Evolutionary conservation across 92 coral and sea anemone species (phyloP), one percentile per base, ranked within the genome.

Genomic region (Pocillopora grandis): DNA sequence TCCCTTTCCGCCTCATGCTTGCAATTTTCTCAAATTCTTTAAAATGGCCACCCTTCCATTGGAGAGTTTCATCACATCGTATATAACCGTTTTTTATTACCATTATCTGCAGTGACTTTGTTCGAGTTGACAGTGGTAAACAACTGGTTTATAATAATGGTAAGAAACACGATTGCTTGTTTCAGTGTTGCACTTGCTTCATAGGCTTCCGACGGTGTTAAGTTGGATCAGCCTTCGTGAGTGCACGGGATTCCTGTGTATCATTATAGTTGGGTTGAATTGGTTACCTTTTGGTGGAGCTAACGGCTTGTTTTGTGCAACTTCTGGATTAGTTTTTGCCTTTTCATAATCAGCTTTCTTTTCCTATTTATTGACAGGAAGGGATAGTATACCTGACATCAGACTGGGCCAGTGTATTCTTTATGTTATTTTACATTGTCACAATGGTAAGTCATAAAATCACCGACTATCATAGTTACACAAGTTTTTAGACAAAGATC

Each of bases 131-230:
- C 99, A 31, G 99, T 97, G 5, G 93, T 97, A 42, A 97, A 97
- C 86, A 97, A 97, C 93, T 97, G 98, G 99, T 93, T 94, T 52
- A 92, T 97, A 63, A 97, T 97, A 20, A 97, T 97, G 99, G 99
- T 97, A 79, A 89, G 97, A 59, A 9, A 57, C 70, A 33, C 9
- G 10, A 55, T 10, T 35, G 10, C 21, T 35, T 49, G 71, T 72
- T 82, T 48, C 55, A 35, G 19, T 49, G 1, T 81, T 36, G 1
- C 35, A 19, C 9, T 16, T 73, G 4, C 18, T 42, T 5, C 5
- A 27, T 27, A 27, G 0, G 27, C 27, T 27, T 27, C 27, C 27
- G 27, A 27, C 27, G 27, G 27, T 27, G 27, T 27, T 27, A 0
- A 27, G 27, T 27, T 27, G 27, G 27, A 27, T 27, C 27, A 27